Evolutionary conservation across 2,113 vertebrate genomes (phyloP).

Genomic region (Zosterops hypoxanthus): DNA sequence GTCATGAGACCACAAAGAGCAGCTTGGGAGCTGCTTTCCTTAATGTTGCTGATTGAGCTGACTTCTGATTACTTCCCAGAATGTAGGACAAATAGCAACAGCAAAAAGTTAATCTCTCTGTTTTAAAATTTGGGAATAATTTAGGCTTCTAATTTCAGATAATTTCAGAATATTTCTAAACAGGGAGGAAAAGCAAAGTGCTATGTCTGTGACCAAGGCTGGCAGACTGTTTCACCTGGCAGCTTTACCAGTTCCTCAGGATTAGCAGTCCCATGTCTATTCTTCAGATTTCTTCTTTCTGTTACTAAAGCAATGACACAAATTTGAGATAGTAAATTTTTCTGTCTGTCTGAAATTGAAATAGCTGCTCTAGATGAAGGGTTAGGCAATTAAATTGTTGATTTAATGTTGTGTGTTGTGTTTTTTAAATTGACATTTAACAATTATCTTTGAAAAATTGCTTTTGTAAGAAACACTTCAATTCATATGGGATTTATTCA

Average conservation of each 20-base stretch:
- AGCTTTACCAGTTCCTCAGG: not conserved
- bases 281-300: not conserved
- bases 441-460: not conserved
- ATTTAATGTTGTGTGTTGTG: not conserved
- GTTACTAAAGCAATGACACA: not conserved
- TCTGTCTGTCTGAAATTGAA: not conserved
- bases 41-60: not conserved
- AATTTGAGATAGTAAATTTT: not conserved
- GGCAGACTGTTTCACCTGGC: not conserved
- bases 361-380: not conserved
- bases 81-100: not conserved
- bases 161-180: not conserved
- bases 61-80: not conserved
- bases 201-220: not conserved
- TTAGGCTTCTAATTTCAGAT: not conserved
- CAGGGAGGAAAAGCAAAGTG: not conserved
- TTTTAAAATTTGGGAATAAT: not conserved
- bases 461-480: not conserved
- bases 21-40: not conserved
- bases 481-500: not conserved
- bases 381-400: not conserved
- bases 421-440: not conserved
- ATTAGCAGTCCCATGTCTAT: not conserved
- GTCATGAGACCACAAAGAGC: not conserved
- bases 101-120: not conserved